Evolutionary conservation across 2,888 invertebrate species (phyloP), one percentile per base, ranked within the genome.

Genomic region (Patella caerulea): DNA sequence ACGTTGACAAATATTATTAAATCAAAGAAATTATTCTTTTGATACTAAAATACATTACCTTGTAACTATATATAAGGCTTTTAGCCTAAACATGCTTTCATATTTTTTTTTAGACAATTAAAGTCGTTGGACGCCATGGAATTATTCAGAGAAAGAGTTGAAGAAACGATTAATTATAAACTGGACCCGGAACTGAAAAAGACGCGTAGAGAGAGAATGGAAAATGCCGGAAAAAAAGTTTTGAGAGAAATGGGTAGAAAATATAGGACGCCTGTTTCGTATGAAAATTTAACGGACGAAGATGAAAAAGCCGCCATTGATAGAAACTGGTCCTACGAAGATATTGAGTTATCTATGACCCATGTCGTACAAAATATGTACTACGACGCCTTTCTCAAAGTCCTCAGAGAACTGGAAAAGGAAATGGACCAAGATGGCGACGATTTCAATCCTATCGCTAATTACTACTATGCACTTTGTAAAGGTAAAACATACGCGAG

Each of bases 341-440:
- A 65, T 2, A 5, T 24, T 65, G 15, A 5, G 11, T 24, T 14
- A 12, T 65, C 11, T 11, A 65, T 65, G 65, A 65, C 65, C 2
- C 65, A 11, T 65, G 24, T 12, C 19, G 65, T 65, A 24, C 12
- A 9, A 24, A 65, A 65, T 9, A 65, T 65, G 2, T 65, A 24
- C 19, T 65, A 3, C 14, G 24, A 65, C 1, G 19, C 24, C 24
- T 19, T 65, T 24, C 15, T 65, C 19, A 19, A 24, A 24, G 65
- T 12, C 12, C 14, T 65, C 12, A 65, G 24, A 24, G 65, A 19
- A 11, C 19, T 65, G 24, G 24, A 65, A 65, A 65, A 1, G 12
- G 19, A 65, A 65, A 65, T 65, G 65, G 65, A 65, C 14, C 19
- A 65, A 65, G 65, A 65, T 12, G 19, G 65, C 24, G 65, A 65